Evolutionary conservation across 2,888 invertebrate genomes (phyloP), one percentile per base, ranked within the genome.

Genomic region (Adelognathus sp.): DNA sequence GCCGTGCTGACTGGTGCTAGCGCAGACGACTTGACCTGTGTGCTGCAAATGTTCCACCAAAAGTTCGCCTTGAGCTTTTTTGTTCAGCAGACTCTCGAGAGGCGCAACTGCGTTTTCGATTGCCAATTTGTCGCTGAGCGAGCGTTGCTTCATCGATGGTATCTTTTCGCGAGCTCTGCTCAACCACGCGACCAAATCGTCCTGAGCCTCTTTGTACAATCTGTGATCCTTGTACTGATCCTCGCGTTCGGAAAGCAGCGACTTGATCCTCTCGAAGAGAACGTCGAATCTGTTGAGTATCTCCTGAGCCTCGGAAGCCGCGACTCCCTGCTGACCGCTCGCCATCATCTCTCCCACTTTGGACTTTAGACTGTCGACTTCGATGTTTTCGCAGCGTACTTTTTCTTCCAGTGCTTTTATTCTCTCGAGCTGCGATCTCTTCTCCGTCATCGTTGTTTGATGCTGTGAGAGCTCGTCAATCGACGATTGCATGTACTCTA

Each of bases 51-150:
- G 96, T 89, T 98, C 98, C 5, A 98, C 93, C 61, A 98, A 92
- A 0, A 98, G 92, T 90, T 97, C 97, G 2, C 98, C 98, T 92
- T 97, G 97, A 4, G 97, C 97, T 92, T 97, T 96, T 88, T 97
- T 97, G 86, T 97, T 97, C 29, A 97, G 92, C 33, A 98, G 91
- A 67, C 96, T 95, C 86, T 97, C 97, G 50, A 97, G 93, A n/a
- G 97, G 97, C 27, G 96, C 95, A 0, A 97, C 96, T 4, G 97
- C 96, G 87, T 96, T 96, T 90, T 98, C 98, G 81, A 98, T 96
- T 0, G 97, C 96, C 73, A 97, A 89, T 90, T 97, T 97, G 86
- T 98, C 98, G 84, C 97, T 96, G 0, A 97, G 91, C 2, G 96
- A 95, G 84, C 96, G 94, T 76, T 97, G 97, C 89, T 96, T 97